These are phyloP conservation scores for Oryzias sinensis DNA, from an alignment of 2,797 vertebrate genomes.

Conservation along the genomic window DNA sequence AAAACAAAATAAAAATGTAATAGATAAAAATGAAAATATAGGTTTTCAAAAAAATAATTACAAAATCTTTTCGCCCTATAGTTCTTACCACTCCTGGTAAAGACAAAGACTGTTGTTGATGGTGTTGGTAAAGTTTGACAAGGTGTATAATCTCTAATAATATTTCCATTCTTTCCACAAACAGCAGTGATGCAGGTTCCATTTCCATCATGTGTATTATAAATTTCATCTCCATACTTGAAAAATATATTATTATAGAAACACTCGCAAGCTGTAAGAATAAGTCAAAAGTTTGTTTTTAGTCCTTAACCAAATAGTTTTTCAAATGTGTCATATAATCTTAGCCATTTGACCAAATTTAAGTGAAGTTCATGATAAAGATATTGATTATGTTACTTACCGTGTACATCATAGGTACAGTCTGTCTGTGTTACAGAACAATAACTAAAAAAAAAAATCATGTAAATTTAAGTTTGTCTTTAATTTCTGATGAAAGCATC, in stretches of 20 bases:
- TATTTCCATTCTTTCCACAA: slow-evolving; percentile 77
- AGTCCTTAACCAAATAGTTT: background rate
- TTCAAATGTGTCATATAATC: background rate
- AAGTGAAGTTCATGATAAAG: too few species aligned
- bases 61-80: background rate
- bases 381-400: slow-evolving; percentile 34
- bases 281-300: background rate
- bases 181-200: slow-evolving; percentile 78
- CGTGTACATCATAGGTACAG: slow-evolving; percentile 38
- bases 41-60: too few species aligned
- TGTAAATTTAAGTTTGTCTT: background rate
- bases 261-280: slow-evolving; percentile 81
- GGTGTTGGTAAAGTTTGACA: slow-evolving; percentile 24
- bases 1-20: background rate
- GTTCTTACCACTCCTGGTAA: slow-evolving; percentile 43
- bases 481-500: background rate
- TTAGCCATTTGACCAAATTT: background rate
- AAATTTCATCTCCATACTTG: slow-evolving; percentile 65
- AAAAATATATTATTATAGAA: slow-evolving; percentile 68
- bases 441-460: slow-evolving; percentile 42
- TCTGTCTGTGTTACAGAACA: slow-evolving; percentile 42
- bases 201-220: slow-evolving; percentile 81
- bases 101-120: slow-evolving; percentile 37
- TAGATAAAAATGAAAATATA: background rate
- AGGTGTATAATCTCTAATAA: slow-evolving; percentile 26